Evolutionary conservation across 1,140 invertebrate genomes (phyloP).

Genomic region (Heliothis subflexa): DNA sequence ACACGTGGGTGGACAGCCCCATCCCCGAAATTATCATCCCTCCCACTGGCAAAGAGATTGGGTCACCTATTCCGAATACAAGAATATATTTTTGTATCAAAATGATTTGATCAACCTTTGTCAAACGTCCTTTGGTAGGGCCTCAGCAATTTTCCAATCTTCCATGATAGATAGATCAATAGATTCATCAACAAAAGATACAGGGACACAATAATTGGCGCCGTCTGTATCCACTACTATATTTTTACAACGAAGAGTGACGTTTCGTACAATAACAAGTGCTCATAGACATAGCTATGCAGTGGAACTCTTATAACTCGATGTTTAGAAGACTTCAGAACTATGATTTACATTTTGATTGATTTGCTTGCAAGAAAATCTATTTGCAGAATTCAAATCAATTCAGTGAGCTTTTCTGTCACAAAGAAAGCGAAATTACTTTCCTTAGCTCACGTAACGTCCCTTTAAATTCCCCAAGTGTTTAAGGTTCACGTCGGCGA

Average conservation of each 20-base stretch:
- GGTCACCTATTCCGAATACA: not conserved
- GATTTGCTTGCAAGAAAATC: not conserved
- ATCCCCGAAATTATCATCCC: slow-evolving; percentile 13
- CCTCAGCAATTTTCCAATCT: slow-evolving; percentile 32
- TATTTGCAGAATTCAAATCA: not conserved
- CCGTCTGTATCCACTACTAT: not conserved
- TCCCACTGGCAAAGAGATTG: not conserved
- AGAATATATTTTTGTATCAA: slow-evolving; percentile 2
- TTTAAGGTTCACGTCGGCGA: not conserved
- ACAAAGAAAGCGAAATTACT: slow-evolving; percentile 4
- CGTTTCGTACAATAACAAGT: not conserved
- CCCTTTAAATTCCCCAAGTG: not conserved
- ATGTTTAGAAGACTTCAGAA: too few relatives aligned
- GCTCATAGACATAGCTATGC: not conserved
- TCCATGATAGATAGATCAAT: slow-evolving; percentile 17
- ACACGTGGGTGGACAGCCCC: not conserved
- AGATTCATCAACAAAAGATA: slow-evolving; percentile 10
- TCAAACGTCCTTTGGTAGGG: not conserved
- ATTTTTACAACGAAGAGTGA: slow-evolving; percentile 17
- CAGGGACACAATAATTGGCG: slow-evolving; percentile 26
- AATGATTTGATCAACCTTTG: slow-evolving; percentile 15
- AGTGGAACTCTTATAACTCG: not conserved
- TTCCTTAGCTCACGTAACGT: not conserved
- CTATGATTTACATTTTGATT: not conserved
- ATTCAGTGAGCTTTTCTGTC: not conserved